Base-by-base conservation (phyloP, 2,113 vertebrate species). In the Dermatemys mawii region DNA sequence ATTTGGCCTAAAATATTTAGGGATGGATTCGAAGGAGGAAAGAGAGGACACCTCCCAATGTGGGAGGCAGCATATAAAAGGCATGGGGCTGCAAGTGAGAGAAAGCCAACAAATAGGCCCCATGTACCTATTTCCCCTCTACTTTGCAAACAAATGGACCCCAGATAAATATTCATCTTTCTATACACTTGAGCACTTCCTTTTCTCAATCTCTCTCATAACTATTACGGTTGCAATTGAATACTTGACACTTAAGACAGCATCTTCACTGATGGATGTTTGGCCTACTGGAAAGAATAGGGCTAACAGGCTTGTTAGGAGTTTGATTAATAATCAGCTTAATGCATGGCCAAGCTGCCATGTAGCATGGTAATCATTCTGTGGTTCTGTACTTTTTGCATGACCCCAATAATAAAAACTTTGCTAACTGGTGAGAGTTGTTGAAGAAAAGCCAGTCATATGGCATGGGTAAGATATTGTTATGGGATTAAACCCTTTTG, bases 291-390 rank as follows among this genome's bases (percentile, higher is more conserved):
- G 51, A 94, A 86, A 82, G 87, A 95, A 9, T 17, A 46, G 81
- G 89, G 41, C 41, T 17, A 53, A 38, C 0, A 3, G 27, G 55
- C 86, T 92, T 93, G 81, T 95, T 93, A 88, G 87, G 17, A 93
- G 9, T 60, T 83, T 96, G 94, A 96, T 94, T 97, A 96, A 95
- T 85, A 96, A 35, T 46, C 44, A 67, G n/a, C 22, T 94, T 92
- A 96, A 94, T 93, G 96, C 88, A 90, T 53, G 86, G 75, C 55
- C 95, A 94, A 89, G 75, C 84, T 95, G 90, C 90, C 95, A 84
- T 88, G 90, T 94, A 95, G 54, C 85, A 67, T 32, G 83, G 83
- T 94, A 96, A 91, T 97, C 92, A 95, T 75, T 90, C 90, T 46
- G 22, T 60, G 81, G 51, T 57, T 92, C 93, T 70, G n/a, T 24